Evolutionary conservation across 2,888 invertebrate genomes (phyloP).

Genomic region (Cordilura impudica): DNA sequence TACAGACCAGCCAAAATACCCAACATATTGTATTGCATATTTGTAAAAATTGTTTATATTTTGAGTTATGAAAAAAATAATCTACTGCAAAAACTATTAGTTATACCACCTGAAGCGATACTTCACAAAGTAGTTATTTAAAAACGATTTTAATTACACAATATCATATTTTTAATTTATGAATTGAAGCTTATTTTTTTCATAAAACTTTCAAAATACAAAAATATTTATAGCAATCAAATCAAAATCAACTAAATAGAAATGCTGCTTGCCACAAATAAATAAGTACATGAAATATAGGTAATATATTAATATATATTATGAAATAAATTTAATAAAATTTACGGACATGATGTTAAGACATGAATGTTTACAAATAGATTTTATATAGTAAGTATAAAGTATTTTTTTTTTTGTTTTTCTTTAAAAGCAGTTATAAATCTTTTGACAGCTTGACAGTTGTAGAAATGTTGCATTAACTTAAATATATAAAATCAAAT

Average conservation of each 20-base stretch:
- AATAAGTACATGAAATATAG: background rate
- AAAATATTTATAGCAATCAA: background rate
- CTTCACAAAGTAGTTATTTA: background rate
- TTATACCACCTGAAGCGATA: background rate
- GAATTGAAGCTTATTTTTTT: background rate
- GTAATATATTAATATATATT: no score
- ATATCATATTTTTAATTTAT: background rate
- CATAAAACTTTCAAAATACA: background rate
- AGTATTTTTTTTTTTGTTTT: constrained; percentile 31
- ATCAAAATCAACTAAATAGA: background rate
- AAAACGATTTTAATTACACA: background rate
- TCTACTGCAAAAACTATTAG: no score
- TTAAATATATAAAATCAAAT: constrained; percentile 26
- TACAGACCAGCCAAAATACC: no score
- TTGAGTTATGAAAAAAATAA: no score
- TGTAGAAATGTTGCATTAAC: constrained; percentile 55
- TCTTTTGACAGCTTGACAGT: constrained; percentile 63
- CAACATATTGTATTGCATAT: no score
- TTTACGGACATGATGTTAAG: background rate
- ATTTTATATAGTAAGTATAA: no score
- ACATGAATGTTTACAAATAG: no score
- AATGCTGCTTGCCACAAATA: background rate
- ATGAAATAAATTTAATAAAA: no score
- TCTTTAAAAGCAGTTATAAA: constrained; percentile 53
- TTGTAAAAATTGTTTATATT: no score